Conservation (phyloP, 2,113 vertebrate genomes). For the Corydoras sp. region DNA sequence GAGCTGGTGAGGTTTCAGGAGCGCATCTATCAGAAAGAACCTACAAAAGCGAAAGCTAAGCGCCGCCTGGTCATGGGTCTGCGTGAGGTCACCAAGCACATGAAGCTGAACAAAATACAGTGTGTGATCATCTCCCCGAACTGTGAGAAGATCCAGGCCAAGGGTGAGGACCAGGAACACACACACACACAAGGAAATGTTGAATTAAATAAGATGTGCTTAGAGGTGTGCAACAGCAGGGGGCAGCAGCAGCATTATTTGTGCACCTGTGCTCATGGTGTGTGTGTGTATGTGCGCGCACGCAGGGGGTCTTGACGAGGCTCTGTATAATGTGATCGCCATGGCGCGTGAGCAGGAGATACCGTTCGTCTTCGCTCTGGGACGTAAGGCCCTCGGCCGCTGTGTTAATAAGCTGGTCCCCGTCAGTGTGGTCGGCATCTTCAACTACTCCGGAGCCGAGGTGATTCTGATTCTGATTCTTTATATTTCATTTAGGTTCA, state of each 20-base stretch:
- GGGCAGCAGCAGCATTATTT: background rate
- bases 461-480: slow-evolving; percentile 51
- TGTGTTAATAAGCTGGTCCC: slow-evolving; percentile 97
- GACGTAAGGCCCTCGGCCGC: slow-evolving; percentile 90
- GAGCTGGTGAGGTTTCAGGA: slow-evolving; percentile 97
- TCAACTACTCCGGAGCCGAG: slow-evolving; percentile 94
- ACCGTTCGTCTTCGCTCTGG: slow-evolving; percentile 94
- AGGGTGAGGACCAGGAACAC: slow-evolving; percentile 66
- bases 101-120: slow-evolving; percentile 94
- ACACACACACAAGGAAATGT: background rate
- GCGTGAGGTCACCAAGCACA: slow-evolving; percentile 94
- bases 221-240: background rate
- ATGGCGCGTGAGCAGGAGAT: slow-evolving; percentile 98
- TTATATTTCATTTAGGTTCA: too few relatives aligned
- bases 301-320: slow-evolving; percentile 92
- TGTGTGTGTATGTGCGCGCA: slow-evolving; percentile 36
- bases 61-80: slow-evolving; percentile 94
- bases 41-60: slow-evolving; percentile 86
- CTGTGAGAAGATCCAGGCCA: slow-evolving; percentile 97
- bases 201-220: background rate
- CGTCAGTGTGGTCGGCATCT: slow-evolving; percentile 96
- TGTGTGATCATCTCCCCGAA: slow-evolving; percentile 98
- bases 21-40: slow-evolving; percentile 90
- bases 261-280: background rate
- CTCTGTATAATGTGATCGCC: slow-evolving; percentile 92